Percentiles rank a stretch among this genome's conserved stretches.
phyloP scores from a whole-genome alignment of 2,888 invertebrate genomes.

The Trypoxylon attenuatum region DNA sequence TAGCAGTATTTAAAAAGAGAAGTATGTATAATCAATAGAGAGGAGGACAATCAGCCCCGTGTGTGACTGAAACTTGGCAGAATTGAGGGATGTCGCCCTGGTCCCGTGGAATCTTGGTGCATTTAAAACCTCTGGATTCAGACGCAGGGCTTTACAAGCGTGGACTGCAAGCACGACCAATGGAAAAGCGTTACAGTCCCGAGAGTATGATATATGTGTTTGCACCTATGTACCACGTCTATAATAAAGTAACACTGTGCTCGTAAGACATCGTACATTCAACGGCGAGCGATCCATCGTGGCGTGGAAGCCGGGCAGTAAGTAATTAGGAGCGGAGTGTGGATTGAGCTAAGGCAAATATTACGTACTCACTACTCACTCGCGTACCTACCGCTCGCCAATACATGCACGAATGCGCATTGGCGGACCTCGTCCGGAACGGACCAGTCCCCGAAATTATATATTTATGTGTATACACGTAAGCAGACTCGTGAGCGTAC shows the following conservation, averaged over 20 bases:
- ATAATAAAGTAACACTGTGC: slow-evolving; percentile 49
- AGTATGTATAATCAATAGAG: no score
- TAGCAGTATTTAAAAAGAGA: no score
- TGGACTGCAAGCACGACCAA: not conserved
- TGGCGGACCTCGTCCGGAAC: slow-evolving; percentile 47
- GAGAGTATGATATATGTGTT: slow-evolving; percentile 18
- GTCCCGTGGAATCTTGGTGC: no score
- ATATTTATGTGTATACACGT: slow-evolving; percentile 51
- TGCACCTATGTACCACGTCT: slow-evolving; percentile 34
- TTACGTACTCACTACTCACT: slow-evolving; percentile 60
- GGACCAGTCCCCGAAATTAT: slow-evolving; percentile 39
- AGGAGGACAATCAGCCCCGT: no score
- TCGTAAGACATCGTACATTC: slow-evolving; percentile 40
- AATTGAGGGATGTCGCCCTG: no score
- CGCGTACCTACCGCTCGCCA: slow-evolving; percentile 49
- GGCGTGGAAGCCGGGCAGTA: slow-evolving; percentile 59
- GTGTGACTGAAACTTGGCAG: no score
- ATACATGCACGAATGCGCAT: slow-evolving; percentile 55
- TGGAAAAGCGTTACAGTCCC: slow-evolving; percentile 16
- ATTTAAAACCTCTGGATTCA: no score
- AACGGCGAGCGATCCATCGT: slow-evolving; percentile 48
- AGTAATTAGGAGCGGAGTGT: slow-evolving; percentile 67
- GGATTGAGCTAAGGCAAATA: slow-evolving; percentile 69
- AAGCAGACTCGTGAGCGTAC: slow-evolving; percentile 26
- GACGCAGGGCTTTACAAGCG: not conserved